Evolutionary conservation across 2,888 invertebrate species (phyloP).

Genomic region (Nomada flava): DNA sequence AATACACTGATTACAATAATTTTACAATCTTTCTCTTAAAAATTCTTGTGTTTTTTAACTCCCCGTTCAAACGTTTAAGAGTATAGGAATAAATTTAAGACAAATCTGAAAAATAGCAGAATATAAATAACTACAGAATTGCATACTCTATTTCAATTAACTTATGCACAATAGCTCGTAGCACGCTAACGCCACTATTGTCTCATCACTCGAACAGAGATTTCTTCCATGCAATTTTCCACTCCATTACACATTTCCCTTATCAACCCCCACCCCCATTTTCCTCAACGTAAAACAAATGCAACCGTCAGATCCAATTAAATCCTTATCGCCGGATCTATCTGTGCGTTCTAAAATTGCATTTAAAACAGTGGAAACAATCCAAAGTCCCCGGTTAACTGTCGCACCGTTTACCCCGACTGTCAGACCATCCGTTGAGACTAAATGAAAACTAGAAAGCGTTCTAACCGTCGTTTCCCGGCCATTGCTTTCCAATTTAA

Average conservation of each 20-base stretch:
- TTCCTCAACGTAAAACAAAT: not conserved
- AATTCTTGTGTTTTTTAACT: too few relatives aligned
- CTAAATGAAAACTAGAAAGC: slow-evolving; percentile 24
- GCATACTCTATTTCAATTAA: too few relatives aligned
- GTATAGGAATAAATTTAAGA: too few relatives aligned
- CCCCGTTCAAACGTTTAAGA: too few relatives aligned
- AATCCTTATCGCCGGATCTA: slow-evolving; percentile 2
- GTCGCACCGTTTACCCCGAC: not conserved
- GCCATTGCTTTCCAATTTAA: slow-evolving; percentile 39
- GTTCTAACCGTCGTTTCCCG: not conserved
- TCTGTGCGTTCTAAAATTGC: not conserved
- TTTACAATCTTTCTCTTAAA: too few relatives aligned
- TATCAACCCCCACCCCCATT: not conserved
- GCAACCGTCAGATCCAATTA: slow-evolving; percentile 10
- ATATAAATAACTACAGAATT: too few relatives aligned
- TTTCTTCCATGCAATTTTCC: not conserved
- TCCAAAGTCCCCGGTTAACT: slow-evolving; percentile 9
- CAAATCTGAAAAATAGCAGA: too few relatives aligned
- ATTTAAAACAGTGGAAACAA: slow-evolving; percentile 15
- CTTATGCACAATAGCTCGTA: too few relatives aligned
- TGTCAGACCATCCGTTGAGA: not conserved
- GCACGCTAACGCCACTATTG: too few relatives aligned
- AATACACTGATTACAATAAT: too few relatives aligned
- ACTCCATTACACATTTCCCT: not conserved
- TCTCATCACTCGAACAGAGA: not conserved